Evolutionary conservation across 2,113 vertebrate genomes (phyloP).

Genomic region (Dendropsophus ebraccatus): DNA sequence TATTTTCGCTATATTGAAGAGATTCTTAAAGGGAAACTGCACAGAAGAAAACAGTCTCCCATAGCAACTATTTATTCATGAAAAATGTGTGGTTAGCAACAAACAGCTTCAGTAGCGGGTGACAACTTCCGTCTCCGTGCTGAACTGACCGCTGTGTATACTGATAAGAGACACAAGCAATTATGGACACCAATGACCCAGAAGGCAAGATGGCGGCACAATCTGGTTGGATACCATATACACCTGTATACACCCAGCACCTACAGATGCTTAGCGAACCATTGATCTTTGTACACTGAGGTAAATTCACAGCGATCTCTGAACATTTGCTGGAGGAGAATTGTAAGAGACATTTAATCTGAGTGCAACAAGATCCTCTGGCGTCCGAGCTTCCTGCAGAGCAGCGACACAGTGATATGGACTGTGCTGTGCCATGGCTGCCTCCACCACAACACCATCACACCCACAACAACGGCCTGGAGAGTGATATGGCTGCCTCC

Average conservation of each 20-base stretch:
- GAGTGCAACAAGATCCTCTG: constrained; percentile 17
- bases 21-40: too few species aligned
- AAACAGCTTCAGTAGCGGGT: background rate
- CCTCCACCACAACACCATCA: too few species aligned
- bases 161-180: background rate
- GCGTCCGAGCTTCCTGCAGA: background rate
- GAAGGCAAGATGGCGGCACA: background rate
- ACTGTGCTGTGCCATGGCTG: background rate
- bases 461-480: too few species aligned
- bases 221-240: background rate
- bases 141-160: background rate
- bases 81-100: too few species aligned
- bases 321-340: background rate
- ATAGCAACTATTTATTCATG: too few species aligned
- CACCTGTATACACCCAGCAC: background rate
- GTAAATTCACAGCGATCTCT: background rate
- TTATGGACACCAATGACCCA: background rate
- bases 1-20: too few species aligned
- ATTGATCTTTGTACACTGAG: background rate
- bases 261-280: background rate
- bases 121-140: background rate
- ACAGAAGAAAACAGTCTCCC: too few species aligned
- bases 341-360: constrained; percentile 5
- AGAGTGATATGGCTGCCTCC: too few species aligned
- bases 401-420: background rate